A percentile compares a stretch with the other conserved stretches of the same genome.
phyloP scores from a whole-genome alignment of 2,113 vertebrate species.

The Onychostoma macrolepis region DNA sequence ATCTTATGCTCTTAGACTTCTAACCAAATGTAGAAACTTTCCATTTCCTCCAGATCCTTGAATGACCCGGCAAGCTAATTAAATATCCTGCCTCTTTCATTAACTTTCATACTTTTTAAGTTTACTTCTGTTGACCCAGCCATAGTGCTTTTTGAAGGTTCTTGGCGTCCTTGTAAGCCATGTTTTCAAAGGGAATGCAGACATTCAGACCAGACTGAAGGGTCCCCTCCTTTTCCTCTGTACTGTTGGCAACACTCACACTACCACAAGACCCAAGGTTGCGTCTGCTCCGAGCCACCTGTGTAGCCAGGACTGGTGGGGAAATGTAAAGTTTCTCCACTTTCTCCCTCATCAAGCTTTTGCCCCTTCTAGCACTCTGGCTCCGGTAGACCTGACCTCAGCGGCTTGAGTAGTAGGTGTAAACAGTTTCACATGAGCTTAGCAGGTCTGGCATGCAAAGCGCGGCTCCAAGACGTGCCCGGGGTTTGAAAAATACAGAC shows the following conservation, averaged over 20 bases:
- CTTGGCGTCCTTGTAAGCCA: conserved; percentile 16
- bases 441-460: not conserved
- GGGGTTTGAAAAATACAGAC: conserved; percentile 15
- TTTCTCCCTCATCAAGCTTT: conserved; percentile 54
- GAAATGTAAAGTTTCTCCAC: conserved; percentile 47
- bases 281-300: conserved; percentile 49
- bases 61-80: not conserved
- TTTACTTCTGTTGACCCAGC: conserved; percentile 13
- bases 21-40: conserved; percentile 28
- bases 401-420: conserved; percentile 10
- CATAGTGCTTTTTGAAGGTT: not conserved
- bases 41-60: conserved; percentile 28
- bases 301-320: conserved; percentile 29
- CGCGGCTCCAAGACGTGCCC: not conserved
- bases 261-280: conserved; percentile 8
- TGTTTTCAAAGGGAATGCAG: conserved; percentile 43
- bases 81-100: conserved; percentile 36
- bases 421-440: conserved; percentile 27
- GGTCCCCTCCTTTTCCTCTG: conserved; percentile 36
- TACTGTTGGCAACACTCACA: conserved; percentile 31
- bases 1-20: conserved; percentile 21
- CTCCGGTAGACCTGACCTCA: conserved; percentile 16
- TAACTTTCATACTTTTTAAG: conserved; percentile 13
- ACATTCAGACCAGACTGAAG: conserved; percentile 41
- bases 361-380: conserved; percentile 47